Percentiles rank a stretch among this genome's conserved stretches.
phyloP scores from a whole-genome alignment of 2,888 invertebrate genomes.

The Pandemis cinnamomeana region DNA sequence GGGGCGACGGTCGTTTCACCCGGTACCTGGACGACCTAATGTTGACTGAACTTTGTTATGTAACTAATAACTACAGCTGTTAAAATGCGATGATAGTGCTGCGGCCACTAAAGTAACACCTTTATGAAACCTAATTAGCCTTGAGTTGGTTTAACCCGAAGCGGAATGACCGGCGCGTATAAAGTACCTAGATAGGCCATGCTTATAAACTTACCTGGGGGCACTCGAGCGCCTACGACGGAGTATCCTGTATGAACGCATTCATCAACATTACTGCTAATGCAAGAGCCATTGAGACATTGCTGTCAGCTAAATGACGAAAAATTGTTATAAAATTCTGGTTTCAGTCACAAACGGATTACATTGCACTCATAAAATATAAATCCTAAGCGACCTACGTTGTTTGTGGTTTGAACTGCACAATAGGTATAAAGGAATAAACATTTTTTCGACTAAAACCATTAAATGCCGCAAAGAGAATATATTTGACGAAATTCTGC shows the following conservation, averaged over 20 bases:
- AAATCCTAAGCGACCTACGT: not conserved
- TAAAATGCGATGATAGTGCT: constrained; percentile 26
- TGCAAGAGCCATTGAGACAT: not conserved
- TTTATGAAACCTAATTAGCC: constrained; percentile 18
- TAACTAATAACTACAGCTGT: constrained; percentile 31
- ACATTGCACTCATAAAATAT: not conserved
- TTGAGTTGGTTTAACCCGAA: constrained; percentile 15
- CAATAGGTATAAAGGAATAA: not conserved
- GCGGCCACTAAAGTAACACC: not conserved
- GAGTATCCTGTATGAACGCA: not conserved
- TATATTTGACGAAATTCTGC: not conserved
- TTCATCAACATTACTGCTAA: constrained; percentile 5
- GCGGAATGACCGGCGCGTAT: not conserved
- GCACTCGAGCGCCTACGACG: not conserved
- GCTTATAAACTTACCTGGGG: not conserved
- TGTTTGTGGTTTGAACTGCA: not conserved
- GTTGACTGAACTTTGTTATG: constrained; percentile 22
- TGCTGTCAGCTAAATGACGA: not conserved
- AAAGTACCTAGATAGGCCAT: not conserved
- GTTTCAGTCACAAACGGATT: not conserved
- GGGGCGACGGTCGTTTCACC: constrained; percentile 46
- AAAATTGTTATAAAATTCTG: constrained; percentile 8
- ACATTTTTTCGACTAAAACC: not conserved
- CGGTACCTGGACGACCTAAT: constrained; percentile 41
- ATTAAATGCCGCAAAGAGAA: not conserved